Conservation (phyloP, 2,888 invertebrate species). For the Callosobruchus maculatus region DNA sequence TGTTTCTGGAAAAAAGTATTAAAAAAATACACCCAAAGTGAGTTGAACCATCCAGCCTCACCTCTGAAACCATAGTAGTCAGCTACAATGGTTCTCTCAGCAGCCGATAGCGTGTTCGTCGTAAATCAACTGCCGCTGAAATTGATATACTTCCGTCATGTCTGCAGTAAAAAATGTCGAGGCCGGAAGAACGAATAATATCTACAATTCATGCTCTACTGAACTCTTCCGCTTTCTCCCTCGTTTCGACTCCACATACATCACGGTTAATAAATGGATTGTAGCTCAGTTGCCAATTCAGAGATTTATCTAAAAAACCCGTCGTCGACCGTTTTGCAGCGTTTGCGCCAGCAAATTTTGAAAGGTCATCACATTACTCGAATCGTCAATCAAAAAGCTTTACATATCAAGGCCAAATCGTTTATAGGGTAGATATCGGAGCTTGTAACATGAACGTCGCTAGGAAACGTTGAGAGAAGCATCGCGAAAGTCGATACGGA, state of each 20-base stretch:
- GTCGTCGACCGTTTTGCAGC: not conserved
- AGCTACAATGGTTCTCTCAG: not conserved
- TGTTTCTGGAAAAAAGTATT: too few relatives aligned
- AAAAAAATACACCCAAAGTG: too few relatives aligned
- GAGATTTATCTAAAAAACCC: not conserved
- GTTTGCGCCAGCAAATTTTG: not conserved
- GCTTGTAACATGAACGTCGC: too few relatives aligned
- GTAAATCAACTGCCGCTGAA: not conserved
- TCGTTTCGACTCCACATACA: not conserved
- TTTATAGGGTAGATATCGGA: too few relatives aligned
- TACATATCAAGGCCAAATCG: not conserved
- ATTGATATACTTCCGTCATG: not conserved
- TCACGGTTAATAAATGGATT: not conserved
- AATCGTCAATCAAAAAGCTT: not conserved
- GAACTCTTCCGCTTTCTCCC: not conserved
- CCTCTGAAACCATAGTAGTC: not conserved
- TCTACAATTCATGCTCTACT: not conserved
- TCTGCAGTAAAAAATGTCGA: not conserved
- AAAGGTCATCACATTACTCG: not conserved
- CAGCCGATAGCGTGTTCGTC: not conserved
- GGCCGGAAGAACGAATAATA: not conserved
- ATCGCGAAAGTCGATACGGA: too few relatives aligned
- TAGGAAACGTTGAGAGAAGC: too few relatives aligned
- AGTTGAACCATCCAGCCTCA: not conserved
- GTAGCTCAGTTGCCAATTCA: not conserved